phyloP scores from a whole-genome alignment of 2,797 vertebrate genomes.

The Lemur catta region DNA sequence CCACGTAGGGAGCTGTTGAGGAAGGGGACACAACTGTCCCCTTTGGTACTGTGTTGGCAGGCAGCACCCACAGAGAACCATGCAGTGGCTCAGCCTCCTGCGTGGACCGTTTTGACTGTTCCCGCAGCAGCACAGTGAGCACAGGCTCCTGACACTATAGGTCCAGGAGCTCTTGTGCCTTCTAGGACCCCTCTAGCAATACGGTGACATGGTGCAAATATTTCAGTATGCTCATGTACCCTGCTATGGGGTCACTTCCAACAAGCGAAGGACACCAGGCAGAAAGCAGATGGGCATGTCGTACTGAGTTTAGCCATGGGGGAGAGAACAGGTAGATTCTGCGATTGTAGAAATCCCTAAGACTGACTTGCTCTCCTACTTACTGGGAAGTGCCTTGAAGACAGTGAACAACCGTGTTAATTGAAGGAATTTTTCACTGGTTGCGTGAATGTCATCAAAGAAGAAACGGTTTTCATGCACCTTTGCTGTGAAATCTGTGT shows the following conservation, averaged over 20 bases:
- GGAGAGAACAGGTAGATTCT: not conserved
- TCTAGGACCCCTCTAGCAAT: not conserved
- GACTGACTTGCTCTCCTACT: not conserved
- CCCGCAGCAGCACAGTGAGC: not conserved
- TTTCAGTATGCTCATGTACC: not conserved
- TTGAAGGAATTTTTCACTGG: not conserved
- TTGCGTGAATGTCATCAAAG: no score
- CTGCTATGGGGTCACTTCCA: no score
- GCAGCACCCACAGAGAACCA: not conserved
- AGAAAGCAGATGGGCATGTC: not conserved
- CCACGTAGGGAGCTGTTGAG: not conserved
- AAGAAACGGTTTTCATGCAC: not conserved
- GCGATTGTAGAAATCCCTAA: not conserved
- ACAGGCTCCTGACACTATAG: not conserved
- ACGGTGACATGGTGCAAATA: not conserved
- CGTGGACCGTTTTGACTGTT: accelerated
- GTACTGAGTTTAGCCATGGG: no score
- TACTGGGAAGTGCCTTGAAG: accelerated
- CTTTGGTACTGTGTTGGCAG: no score
- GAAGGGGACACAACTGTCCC: not conserved
- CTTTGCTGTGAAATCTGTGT: not conserved
- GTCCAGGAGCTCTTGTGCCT: not conserved
- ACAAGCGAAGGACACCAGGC: not conserved
- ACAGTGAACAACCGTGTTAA: not conserved
- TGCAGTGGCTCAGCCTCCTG: accelerated